phyloP scores from a whole-genome alignment of 2,888 invertebrate species.

The Macaria liturata region DNA sequence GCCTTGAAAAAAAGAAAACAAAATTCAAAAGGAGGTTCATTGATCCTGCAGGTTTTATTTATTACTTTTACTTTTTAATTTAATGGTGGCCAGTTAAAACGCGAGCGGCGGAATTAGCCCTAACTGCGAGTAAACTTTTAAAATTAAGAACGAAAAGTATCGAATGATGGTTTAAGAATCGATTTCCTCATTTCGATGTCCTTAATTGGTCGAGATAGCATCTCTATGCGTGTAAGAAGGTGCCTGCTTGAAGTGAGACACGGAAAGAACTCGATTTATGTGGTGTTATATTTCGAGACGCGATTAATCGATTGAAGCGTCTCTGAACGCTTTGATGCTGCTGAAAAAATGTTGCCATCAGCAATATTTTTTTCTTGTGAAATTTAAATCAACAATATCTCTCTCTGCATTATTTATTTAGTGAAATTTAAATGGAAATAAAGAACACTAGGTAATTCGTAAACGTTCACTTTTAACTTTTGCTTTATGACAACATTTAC shows the following conservation, averaged over 20 bases:
- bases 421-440: too few species aligned
- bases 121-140: conserved; percentile 28
- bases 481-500: too few species aligned
- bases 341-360: too few species aligned
- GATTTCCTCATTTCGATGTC: conserved; percentile 26
- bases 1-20: conserved; percentile 37
- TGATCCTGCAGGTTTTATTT: conserved; percentile 54
- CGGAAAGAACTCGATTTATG: conserved; percentile 13
- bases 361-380: too few species aligned
- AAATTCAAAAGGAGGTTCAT: conserved; percentile 44
- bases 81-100: conserved; percentile 50
- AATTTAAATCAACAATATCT: too few species aligned
- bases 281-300: conserved; percentile 16
- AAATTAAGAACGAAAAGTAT: conserved; percentile 22
- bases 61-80: conserved; percentile 63
- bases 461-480: too few species aligned
- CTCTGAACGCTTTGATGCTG: too few species aligned
- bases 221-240: conserved; percentile 18
- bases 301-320: conserved; percentile 9
- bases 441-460: too few species aligned
- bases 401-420: too few species aligned
- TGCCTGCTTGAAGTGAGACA: conserved; percentile 11
- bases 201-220: conserved; percentile 29
- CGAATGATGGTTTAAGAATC: conserved; percentile 24
- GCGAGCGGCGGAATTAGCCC: conserved; percentile 49